A percentile compares a stretch with the other conserved stretches of the same genome.
Conservation (phyloP, 1,140 invertebrate genomes). For the Tetramorium parvispinum region DNA sequence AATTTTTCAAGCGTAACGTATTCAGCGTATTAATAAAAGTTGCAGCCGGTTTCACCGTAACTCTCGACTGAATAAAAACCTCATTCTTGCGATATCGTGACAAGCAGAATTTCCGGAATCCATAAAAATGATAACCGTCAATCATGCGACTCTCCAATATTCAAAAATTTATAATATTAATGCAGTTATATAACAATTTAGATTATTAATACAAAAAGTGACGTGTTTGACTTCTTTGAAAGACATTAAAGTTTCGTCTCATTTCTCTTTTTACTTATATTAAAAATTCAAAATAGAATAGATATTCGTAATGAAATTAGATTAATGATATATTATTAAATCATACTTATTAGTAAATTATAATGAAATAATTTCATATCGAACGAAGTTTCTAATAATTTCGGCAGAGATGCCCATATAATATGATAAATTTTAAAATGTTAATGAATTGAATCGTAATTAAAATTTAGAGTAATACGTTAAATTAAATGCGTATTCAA, state of each 20-base stretch:
- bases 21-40: constrained; percentile 48
- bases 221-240: background rate
- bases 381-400: background rate
- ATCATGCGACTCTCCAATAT: background rate
- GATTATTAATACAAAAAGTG: background rate
- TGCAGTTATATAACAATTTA: background rate
- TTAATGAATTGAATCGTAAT: background rate
- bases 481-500: background rate
- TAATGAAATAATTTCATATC: background rate
- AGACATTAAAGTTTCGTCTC: background rate
- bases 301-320: background rate
- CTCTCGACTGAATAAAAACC: constrained; percentile 33
- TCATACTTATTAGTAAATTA: background rate
- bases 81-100: constrained; percentile 13
- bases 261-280: background rate
- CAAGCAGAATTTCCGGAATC: constrained; percentile 12
- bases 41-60: background rate
- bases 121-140: constrained; percentile 1
- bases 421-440: background rate
- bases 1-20: constrained; percentile 40
- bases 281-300: background rate
- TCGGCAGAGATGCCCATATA: background rate
- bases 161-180: background rate
- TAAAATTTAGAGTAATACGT: background rate
- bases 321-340: background rate